Conservation (phyloP, 2,888 invertebrate species). For the Leptopterna dolabrata region DNA sequence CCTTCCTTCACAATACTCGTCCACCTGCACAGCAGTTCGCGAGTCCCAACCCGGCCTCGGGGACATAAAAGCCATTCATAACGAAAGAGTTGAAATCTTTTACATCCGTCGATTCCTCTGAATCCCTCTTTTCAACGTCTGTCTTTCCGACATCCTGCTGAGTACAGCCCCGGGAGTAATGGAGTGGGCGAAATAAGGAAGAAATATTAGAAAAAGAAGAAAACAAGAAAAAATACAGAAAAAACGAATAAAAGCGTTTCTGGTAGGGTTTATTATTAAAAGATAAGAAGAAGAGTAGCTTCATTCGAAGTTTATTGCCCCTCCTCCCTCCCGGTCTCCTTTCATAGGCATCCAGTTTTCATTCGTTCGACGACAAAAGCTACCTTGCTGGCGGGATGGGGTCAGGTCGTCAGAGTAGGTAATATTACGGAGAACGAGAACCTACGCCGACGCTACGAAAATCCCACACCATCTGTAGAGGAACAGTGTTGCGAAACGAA, state of each 20-base stretch:
- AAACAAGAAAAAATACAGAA: neutral
- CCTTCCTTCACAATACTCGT: too few species aligned
- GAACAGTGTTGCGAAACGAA: too few species aligned
- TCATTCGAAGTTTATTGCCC: neutral
- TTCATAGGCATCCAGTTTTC: neutral
- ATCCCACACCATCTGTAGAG: too few species aligned
- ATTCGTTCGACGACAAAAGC: neutral
- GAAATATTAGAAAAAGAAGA: neutral
- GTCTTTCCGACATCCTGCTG: neutral
- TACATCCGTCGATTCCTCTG: neutral
- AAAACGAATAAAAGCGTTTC: neutral
- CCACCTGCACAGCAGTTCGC: too few species aligned
- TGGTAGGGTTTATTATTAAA: neutral
- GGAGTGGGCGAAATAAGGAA: neutral
- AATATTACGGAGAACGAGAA: too few species aligned
- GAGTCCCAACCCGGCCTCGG: too few species aligned
- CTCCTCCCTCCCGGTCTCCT: too few species aligned
- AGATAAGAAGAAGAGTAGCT: constrained; percentile 7
- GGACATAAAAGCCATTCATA: too few species aligned
- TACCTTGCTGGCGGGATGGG: neutral
- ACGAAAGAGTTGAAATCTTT: neutral
- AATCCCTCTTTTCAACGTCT: neutral
- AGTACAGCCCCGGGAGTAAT: too few species aligned
- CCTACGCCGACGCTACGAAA: too few species aligned
- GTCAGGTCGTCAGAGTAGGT: neutral